Conservation (phyloP, 2,113 vertebrate genomes). For the Psophia crepitans region DNA sequence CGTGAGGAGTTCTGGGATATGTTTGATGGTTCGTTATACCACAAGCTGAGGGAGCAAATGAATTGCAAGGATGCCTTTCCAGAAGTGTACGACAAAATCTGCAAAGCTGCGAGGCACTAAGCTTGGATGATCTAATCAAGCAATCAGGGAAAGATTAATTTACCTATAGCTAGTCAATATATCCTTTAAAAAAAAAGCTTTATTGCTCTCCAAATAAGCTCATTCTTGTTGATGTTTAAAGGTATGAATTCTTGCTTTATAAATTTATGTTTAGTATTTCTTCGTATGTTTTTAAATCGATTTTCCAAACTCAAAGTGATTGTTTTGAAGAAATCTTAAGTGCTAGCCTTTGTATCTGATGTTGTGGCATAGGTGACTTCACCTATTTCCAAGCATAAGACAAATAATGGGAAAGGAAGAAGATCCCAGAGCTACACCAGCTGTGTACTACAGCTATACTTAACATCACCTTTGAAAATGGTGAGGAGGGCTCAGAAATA, state of each 20-base stretch:
- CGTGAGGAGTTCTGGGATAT: conserved; percentile 98
- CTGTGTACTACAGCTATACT: background rate
- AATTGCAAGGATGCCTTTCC: conserved; percentile 92
- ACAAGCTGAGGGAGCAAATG: conserved; percentile 86
- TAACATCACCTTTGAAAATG: background rate
- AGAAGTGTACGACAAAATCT: conserved; percentile 97
- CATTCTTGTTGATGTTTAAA: conserved; percentile 47
- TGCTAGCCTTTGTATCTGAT: conserved; percentile 43
- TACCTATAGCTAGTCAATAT: conserved; percentile 53
- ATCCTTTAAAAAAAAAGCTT: conserved; percentile 43
- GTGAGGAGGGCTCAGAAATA: conserved; percentile 14
- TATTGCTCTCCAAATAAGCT: conserved; percentile 67
- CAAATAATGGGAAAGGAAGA: background rate
- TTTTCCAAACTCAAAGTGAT: conserved; percentile 42
- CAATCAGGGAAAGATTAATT: conserved; percentile 61
- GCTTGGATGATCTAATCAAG: background rate
- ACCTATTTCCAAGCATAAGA: background rate
- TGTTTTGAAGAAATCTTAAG: conserved; percentile 41
- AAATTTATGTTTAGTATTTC: conserved; percentile 34
- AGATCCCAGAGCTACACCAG: background rate
- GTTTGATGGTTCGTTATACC: conserved; percentile 93
- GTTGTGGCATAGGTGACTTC: background rate
- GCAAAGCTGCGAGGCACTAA: conserved; percentile 95
- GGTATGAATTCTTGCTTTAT: conserved; percentile 54
- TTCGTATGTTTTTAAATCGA: background rate